Evolutionary conservation across 92 coral and sea anemone species (phyloP).

Genomic region (Epizoanthus rinbou): DNA sequence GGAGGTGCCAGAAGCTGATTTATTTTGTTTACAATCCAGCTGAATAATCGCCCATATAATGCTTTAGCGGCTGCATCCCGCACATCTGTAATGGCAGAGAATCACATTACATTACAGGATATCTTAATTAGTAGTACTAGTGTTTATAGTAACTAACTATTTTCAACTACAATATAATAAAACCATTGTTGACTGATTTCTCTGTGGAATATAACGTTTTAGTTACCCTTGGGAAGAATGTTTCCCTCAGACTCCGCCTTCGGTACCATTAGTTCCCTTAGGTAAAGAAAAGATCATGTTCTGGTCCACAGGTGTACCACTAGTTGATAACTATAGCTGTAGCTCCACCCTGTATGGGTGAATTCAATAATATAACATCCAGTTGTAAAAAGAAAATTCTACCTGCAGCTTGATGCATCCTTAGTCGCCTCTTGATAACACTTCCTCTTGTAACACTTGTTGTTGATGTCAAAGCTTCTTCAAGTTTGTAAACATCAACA

Average conservation of each 20-base stretch:
- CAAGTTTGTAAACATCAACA: constrained; percentile 60
- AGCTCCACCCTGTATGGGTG: not conserved
- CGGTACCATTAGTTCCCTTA: too few relatives aligned
- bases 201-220: too few relatives aligned
- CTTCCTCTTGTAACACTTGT: constrained; percentile 76
- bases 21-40: constrained; percentile 90
- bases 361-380: too few relatives aligned
- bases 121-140: not conserved
- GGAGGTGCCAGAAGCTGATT: constrained; percentile 91
- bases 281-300: too few relatives aligned
- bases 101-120: not conserved
- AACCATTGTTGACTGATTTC: too few relatives aligned
- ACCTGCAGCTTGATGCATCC: constrained; percentile 81
- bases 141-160: too few relatives aligned
- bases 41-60: constrained; percentile 81
- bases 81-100: constrained; percentile 60
- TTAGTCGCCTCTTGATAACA: constrained; percentile 70
- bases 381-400: not conserved
- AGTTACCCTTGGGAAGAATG: too few relatives aligned
- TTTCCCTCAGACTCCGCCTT: too few relatives aligned
- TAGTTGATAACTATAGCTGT: too few relatives aligned
- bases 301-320: too few relatives aligned
- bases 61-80: constrained; percentile 90
- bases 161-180: too few relatives aligned
- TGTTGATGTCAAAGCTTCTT: constrained; percentile 69